phyloP scores from a whole-genome alignment of 2,797 vertebrate species.

The Cuculus canorus region DNA sequence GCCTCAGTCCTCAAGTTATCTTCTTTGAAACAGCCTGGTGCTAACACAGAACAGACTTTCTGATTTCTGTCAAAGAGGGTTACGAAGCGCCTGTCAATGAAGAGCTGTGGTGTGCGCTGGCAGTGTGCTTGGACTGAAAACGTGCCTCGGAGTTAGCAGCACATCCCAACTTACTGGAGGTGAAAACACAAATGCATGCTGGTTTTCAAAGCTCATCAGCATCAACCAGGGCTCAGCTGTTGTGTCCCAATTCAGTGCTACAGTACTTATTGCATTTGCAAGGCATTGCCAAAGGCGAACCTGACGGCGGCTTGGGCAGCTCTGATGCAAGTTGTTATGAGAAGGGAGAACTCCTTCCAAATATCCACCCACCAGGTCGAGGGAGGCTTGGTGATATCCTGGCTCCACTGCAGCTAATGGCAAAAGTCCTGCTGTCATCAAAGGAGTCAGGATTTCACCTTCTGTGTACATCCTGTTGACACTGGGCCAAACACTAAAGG shows the following conservation, averaged over 20 bases:
- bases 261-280: neutral
- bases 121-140: neutral
- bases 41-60: neutral
- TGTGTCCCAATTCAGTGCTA: neutral
- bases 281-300: neutral
- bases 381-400: neutral
- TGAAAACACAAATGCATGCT: neutral
- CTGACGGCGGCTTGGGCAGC: neutral
- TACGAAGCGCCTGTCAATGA: neutral
- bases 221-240: neutral
- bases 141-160: fast-evolving
- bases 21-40: slow-evolving; percentile 14
- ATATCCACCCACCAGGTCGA: neutral
- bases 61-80: neutral
- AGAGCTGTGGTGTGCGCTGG: neutral
- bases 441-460: slow-evolving; percentile 25
- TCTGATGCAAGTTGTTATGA: neutral
- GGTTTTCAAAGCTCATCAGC: slow-evolving; percentile 15
- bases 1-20: neutral
- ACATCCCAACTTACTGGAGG: neutral
- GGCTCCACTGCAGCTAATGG: neutral
- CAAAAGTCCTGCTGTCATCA: slow-evolving; percentile 13
- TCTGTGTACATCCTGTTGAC: neutral
- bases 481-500: neutral
- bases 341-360: neutral